Conservation (phyloP, 2,113 vertebrate species). For the Mormyrus iriodes region DNA sequence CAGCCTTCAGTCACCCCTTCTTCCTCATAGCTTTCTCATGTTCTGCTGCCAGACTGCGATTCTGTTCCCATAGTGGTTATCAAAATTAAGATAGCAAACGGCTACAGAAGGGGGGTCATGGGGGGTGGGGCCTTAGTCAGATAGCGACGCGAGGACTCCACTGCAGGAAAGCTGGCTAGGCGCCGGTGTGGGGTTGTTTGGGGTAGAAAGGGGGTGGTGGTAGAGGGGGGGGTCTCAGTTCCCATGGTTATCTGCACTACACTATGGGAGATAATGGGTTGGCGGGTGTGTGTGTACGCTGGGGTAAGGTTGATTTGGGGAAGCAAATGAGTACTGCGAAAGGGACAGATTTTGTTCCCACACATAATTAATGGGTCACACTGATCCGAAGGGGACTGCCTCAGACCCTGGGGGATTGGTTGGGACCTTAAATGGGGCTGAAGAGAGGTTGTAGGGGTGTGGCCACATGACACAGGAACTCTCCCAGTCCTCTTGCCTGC, state of each 20-base stretch:
- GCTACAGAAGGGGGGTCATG: neutral
- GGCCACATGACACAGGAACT: neutral
- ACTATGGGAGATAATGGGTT: neutral
- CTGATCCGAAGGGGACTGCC: slow-evolving; percentile 18
- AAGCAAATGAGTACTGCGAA: slow-evolving; percentile 7
- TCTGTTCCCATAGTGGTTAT: neutral
- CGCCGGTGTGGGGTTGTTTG: slow-evolving; percentile 27
- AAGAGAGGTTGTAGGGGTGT: slow-evolving; percentile 4
- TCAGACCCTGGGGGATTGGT: slow-evolving; percentile 10
- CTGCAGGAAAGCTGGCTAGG: neutral
- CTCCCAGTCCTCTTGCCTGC: neutral
- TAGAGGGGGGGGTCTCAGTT: slow-evolving; percentile 20
- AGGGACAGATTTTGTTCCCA: slow-evolving; percentile 7
- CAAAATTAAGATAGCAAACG: neutral
- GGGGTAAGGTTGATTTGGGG: neutral
- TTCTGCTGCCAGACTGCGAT: neutral
- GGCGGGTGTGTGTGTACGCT: neutral
- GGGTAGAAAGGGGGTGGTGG: neutral
- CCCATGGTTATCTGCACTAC: slow-evolving; percentile 20
- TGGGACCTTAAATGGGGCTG: slow-evolving; percentile 16
- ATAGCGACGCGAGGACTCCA: neutral
- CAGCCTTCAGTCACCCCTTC: neutral
- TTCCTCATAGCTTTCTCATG: neutral
- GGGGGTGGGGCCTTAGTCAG: neutral
- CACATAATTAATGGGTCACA: slow-evolving; percentile 32